phyloP scores from a whole-genome alignment of 2,888 invertebrate species.

The Diplazon laetatorius region DNA sequence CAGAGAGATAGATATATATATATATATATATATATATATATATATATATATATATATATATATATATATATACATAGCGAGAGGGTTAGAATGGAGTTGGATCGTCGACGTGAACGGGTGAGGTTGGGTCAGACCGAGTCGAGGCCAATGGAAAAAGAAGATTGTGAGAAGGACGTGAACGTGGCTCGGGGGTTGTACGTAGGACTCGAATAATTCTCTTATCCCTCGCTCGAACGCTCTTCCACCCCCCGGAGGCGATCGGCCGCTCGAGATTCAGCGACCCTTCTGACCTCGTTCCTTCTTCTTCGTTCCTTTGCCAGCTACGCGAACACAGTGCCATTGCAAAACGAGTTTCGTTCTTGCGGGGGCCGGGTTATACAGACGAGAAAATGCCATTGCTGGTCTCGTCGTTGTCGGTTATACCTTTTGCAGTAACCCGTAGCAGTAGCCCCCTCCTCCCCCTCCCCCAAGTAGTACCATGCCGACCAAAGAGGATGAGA shows the following conservation, averaged over 20 bases:
- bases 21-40: no score
- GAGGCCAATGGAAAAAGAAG: background rate
- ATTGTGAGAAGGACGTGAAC: conserved; percentile 17
- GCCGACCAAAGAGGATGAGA: conserved; percentile 36
- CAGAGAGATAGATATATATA: no score
- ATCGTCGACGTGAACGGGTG: conserved; percentile 14
- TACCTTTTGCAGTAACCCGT: conserved; percentile 8
- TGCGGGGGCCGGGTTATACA: background rate
- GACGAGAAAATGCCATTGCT: conserved; percentile 33
- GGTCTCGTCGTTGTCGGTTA: background rate
- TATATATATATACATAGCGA: no score
- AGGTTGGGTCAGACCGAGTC: no score
- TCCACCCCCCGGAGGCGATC: conserved; percentile 54
- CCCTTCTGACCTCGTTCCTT: conserved; percentile 49
- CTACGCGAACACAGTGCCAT: conserved; percentile 13
- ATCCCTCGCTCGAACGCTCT: conserved; percentile 54
- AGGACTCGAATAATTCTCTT: conserved; percentile 66
- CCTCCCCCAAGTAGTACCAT: background rate
- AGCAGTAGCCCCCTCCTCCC: no score
- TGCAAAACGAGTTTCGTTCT: conserved; percentile 40
- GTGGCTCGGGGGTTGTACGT: conserved; percentile 20
- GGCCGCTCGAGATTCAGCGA: conserved; percentile 64
- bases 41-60: no score
- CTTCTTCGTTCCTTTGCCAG: background rate
- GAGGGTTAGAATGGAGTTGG: conserved; percentile 17